Conservation (phyloP, 2,888 invertebrate genomes). For the Diarsia dahlii region DNA sequence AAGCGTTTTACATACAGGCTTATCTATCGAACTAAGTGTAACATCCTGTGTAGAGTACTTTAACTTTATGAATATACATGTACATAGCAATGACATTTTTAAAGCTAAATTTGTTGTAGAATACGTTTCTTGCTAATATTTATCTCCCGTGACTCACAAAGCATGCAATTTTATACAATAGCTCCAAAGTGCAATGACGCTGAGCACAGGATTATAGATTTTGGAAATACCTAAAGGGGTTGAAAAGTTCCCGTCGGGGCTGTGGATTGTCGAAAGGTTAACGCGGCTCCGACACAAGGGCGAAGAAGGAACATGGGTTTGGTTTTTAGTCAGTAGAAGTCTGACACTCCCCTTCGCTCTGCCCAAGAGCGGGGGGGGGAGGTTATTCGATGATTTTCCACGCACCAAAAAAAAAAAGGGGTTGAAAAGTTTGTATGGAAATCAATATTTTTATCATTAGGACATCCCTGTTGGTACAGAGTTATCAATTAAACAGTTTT, state of each 20-base stretch:
- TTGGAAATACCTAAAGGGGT: too few species aligned
- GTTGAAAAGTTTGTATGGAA: not conserved
- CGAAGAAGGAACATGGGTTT: too few species aligned
- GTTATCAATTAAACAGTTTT: not conserved
- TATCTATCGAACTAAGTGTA: slow-evolving; percentile 29
- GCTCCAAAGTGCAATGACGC: not conserved
- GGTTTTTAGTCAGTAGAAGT: too few species aligned
- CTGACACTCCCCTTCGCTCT: too few species aligned
- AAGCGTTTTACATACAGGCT: not conserved
- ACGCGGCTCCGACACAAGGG: too few species aligned
- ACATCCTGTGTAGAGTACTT: slow-evolving; percentile 32
- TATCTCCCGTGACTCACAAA: too few species aligned
- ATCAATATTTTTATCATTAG: not conserved
- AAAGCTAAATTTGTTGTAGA: not conserved
- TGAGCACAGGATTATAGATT: not conserved
- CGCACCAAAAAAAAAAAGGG: not conserved
- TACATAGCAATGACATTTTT: not conserved
- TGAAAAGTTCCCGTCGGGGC: too few species aligned
- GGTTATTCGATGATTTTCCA: too few species aligned
- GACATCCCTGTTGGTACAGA: not conserved
- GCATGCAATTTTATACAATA: not conserved
- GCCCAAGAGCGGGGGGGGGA: too few species aligned
- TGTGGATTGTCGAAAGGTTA: too few species aligned
- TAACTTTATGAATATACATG: not conserved
- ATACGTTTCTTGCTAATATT: not conserved